Evolutionary conservation across 2,888 invertebrate species (phyloP).

Genomic region (Temnothorax ravouxi): DNA sequence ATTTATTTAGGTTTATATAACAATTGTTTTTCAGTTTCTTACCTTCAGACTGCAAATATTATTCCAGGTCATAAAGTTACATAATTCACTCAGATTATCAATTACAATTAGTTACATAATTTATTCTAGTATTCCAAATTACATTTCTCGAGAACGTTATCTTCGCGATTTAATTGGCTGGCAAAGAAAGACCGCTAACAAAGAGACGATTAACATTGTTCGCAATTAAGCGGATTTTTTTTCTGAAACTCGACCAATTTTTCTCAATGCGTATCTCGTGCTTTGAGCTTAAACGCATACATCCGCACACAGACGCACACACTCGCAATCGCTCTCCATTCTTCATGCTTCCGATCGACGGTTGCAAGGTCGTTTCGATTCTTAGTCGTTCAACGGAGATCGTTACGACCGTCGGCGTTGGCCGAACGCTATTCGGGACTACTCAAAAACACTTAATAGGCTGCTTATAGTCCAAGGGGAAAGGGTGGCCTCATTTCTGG

Average conservation of each 20-base stretch:
- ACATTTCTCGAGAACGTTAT: neutral
- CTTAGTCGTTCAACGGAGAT: constrained; percentile 33
- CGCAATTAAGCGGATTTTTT: neutral
- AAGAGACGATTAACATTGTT: neutral
- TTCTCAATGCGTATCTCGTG: constrained; percentile 23
- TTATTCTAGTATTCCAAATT: constrained; percentile 3
- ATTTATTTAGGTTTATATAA: neutral
- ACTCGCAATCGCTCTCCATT: constrained; percentile 41
- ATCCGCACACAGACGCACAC: neutral
- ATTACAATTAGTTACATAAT: neutral
- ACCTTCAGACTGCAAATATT: neutral
- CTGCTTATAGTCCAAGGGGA: constrained; percentile 21
- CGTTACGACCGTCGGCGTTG: constrained; percentile 48
- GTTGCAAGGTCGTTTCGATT: constrained; percentile 53
- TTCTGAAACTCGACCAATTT: constrained; percentile 46
- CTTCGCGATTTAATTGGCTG: constrained; percentile 4
- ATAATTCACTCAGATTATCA: neutral
- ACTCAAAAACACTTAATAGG: constrained; percentile 33
- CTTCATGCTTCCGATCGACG: constrained; percentile 43
- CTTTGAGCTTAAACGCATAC: constrained; percentile 46
- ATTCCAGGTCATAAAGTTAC: neutral
- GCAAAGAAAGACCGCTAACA: neutral
- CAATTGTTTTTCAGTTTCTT: neutral
- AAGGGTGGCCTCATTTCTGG: constrained; percentile 42
- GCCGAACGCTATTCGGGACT: constrained; percentile 11